Percentiles rank a stretch among this genome's conserved stretches.
Conservation (phyloP, 2,888 invertebrate genomes). For the Linnaemya tessellans region DNA sequence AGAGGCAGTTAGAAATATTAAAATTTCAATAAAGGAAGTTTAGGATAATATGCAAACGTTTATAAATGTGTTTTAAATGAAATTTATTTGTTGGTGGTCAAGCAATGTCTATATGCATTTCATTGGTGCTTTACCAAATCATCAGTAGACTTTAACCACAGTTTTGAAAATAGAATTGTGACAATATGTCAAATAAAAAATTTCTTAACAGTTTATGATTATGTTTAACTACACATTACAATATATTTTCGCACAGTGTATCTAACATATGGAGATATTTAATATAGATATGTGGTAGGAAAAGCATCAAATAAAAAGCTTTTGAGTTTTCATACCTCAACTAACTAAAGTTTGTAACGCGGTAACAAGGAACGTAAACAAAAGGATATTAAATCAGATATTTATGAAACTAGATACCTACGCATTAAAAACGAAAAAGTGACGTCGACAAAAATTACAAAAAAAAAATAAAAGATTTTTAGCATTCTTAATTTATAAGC, state of each 20-base stretch:
- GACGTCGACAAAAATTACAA: constrained; percentile 34
- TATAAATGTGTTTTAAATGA: no score
- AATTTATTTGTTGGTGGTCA: no score
- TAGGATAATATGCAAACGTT: no score
- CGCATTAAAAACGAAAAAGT: constrained; percentile 2
- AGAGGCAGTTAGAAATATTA: no score
- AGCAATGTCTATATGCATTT: no score
- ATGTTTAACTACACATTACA: not conserved
- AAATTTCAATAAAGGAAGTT: no score
- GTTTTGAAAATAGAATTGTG: no score
- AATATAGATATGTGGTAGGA: not conserved
- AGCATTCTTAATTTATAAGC: constrained; percentile 5
- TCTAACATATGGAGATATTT: constrained; percentile 26
- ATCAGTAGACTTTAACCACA: no score
- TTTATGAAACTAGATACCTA: constrained; percentile 41
- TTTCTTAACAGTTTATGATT: no score
- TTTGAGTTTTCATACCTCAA: constrained; percentile 15
- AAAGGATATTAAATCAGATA: constrained; percentile 53
- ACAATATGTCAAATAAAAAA: no score
- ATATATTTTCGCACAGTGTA: constrained; percentile 27
- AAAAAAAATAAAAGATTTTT: constrained; percentile 18
- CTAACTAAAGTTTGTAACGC: constrained; percentile 39
- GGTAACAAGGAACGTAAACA: constrained; percentile 68
- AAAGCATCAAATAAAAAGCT: constrained; percentile 37
- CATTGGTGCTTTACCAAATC: no score